Base-by-base conservation (phyloP, 1,140 invertebrate genomes). In the Cyclargus thomasi region DNA sequence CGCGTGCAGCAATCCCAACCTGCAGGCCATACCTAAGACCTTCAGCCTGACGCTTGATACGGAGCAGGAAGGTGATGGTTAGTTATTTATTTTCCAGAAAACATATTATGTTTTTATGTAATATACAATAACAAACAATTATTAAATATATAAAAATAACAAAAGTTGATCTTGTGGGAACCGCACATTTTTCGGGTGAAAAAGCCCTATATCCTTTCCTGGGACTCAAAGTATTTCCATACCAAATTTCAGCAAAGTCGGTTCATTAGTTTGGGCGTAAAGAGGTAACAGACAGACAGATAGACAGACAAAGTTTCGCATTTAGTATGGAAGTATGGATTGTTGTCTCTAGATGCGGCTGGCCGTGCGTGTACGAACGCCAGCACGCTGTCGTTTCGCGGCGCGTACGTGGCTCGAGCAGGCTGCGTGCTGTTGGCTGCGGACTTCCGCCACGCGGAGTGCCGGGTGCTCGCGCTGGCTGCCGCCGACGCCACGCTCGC, bases 361-460 rank as follows among this genome's bases (percentile, higher is more conserved):
- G 53, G 53, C 7, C 20, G 18, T 16, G 10, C 20, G 39, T 66
- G 7, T 53, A 3, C n/a, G 68, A 59, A 23, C 63, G 0, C 47
- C 57, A 47, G 53, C 17, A 5, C 62, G 8, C 62, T 84, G 35
- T 69, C 74, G 63, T 79, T 91, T 47, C 82, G 91, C 1, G 80
- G 78, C 21, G 76, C 86, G 62, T 92, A 91, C 78, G 70, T 77
- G 39, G 71, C 88, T 0, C 74, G 89, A 3, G 70, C 74, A 5
- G 89, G 83, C 0, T 67, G 72, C 71, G n/a, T 55, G n/a, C 77
- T 92, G 53, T 64, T 92, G 57, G 83, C 88, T 14, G 86, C 89
- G 66, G 93, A 94, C 84, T 93, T 93, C 77, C 81, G 89, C 70
- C 93, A 94, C 74, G 92, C 93, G 65, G 93, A 94, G 77, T 88